A percentile compares a stretch with the other conserved stretches of the same genome.
These are phyloP conservation scores for Pseudopipra pipra DNA, from an alignment of 2,113 vertebrate genomes.

Conservation along the genomic window DNA sequence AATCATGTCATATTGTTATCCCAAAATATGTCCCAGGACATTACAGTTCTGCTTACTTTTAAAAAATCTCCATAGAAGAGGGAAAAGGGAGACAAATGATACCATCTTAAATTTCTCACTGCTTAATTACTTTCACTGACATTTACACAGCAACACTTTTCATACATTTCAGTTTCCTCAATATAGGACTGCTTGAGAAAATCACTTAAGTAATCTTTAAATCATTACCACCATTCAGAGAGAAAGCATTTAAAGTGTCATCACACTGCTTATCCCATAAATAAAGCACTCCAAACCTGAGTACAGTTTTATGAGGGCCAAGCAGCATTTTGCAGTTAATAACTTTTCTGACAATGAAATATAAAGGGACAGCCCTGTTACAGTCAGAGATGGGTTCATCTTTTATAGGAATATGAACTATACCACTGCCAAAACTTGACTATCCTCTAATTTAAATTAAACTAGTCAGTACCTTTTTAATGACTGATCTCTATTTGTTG, in stretches of 20 bases:
- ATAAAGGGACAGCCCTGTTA: not conserved
- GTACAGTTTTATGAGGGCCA: not conserved
- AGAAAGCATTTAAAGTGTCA: conserved; percentile 10
- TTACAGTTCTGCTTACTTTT: not conserved
- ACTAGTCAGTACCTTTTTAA: not conserved
- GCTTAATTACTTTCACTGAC: conserved; percentile 3
- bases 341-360: not conserved
- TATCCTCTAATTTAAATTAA: not conserved
- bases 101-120: not conserved
- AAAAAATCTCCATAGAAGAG: not conserved
- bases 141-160: not conserved
- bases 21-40: not conserved
- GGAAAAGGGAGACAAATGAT: not conserved
- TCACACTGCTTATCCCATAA: not conserved
- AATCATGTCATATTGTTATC: not conserved
- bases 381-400: not conserved
- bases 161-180: not conserved
- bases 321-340: not conserved
- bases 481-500: not conserved
- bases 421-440: not conserved
- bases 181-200: not conserved
- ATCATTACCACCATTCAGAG: not conserved
- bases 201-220: conserved; percentile 7
- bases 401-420: not conserved
- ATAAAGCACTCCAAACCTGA: not conserved